Base-by-base conservation (phyloP, 2,797 vertebrate species). In the Lithobates pipiens region DNA sequence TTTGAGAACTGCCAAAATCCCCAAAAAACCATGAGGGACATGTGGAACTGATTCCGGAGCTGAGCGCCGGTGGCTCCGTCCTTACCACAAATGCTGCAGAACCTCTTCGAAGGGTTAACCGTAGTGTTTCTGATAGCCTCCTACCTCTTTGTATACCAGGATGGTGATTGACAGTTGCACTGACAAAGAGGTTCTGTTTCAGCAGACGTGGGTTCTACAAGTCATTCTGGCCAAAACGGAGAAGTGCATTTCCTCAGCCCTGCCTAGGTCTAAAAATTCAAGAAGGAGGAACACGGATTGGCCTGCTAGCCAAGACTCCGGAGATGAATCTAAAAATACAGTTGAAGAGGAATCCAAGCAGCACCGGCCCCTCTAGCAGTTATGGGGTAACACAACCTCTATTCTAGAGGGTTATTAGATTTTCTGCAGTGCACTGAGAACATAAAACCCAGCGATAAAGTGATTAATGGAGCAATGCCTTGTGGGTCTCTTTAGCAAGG, bases 391-490 rank as follows among this genome's bases (percentile, higher is more conserved):
- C 80, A 68, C 69, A 87, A 75, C 76, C 80, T 87, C 70, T 75
- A 61, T 83, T 73, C 44, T 42, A 5, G 50, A 68, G 80, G 80
- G 42, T 87, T 87, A 87, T 87, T 87, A 75, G 80, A 87, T 87
- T 87, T 87, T 87, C 85, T 87, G 85, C 85, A 87, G 85, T 83
- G 85, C 80, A 83, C 72, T 23, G 76, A 87, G 85, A 82, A 83
- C 85, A 79, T 87, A 87, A 87, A 87, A 86, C 68, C 76, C 81
- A 83, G 85, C 61, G 76, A 87, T 87, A 83, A 83, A 83, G 81
- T 87, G 85, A 87, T 87, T 87, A 87, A 87, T 87, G 85, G 80
- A 87, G 81, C 85, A 87, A 83, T 87, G 85, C 76, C 85, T 87
- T 83, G 85, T 87, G 85, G 85, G 85, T 87, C 85, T 87, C 85